These are phyloP conservation scores for Eptatretus burgeri DNA, from an alignment of 2,113 vertebrate genomes.

Conservation along the genomic window DNA sequence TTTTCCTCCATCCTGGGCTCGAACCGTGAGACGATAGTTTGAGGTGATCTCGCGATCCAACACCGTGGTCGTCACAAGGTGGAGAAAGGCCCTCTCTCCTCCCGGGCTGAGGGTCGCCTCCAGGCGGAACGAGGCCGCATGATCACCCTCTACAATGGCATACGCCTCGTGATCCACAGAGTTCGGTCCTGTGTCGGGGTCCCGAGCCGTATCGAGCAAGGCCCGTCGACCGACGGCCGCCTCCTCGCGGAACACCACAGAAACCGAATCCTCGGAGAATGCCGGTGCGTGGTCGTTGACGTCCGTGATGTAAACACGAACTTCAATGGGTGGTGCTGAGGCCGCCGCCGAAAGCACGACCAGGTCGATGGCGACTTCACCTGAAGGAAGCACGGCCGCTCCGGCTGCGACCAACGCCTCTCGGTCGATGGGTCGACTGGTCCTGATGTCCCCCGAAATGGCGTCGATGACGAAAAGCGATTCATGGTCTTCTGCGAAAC, in stretches of 20 bases:
- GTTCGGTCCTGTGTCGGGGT: slow-evolving; percentile 62
- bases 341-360: slow-evolving; percentile 62
- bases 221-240: slow-evolving; percentile 74
- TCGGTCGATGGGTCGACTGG: slow-evolving; percentile 54
- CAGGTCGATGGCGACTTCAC: slow-evolving; percentile 51
- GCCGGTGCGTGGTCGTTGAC: slow-evolving; percentile 80
- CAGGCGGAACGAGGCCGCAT: slow-evolving; percentile 30
- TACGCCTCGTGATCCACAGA: slow-evolving; percentile 80
- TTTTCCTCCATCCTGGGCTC: slow-evolving; percentile 76
- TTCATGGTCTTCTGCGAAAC: too few relatives aligned
- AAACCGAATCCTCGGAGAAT: slow-evolving; percentile 63
- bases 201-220: slow-evolving; percentile 72
- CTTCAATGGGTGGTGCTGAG: slow-evolving; percentile 75
- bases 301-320: slow-evolving; percentile 60
- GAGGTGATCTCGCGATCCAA: slow-evolving; percentile 53
- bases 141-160: slow-evolving; percentile 26
- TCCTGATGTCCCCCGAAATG: slow-evolving; percentile 48
- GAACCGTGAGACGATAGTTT: slow-evolving; percentile 51
- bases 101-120: slow-evolving; percentile 85
- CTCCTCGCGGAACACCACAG: slow-evolving; percentile 84
- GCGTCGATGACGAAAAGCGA: slow-evolving; percentile 56
- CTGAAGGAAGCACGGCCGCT: slow-evolving; percentile 15
- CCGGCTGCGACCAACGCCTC: slow-evolving; percentile 17
- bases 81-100: slow-evolving; percentile 85
- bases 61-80: slow-evolving; percentile 58